A percentile compares a stretch with the other conserved stretches of the same genome.
phyloP scores from a whole-genome alignment of 2,888 invertebrate genomes.

The Epinotia brunnichana region DNA sequence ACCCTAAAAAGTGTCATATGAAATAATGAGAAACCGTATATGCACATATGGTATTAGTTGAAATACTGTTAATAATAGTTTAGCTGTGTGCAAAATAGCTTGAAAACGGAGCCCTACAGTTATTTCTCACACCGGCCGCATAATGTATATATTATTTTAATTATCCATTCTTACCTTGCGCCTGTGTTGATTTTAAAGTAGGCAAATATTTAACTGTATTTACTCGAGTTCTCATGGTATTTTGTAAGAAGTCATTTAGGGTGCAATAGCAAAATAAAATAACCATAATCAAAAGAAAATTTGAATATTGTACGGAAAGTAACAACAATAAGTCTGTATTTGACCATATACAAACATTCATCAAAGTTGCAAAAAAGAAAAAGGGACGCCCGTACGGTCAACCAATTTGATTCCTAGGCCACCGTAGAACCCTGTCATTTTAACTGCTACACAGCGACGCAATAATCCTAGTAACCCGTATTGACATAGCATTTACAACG shows the following conservation, averaged over 20 bases:
- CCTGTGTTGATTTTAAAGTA: slow-evolving; percentile 25
- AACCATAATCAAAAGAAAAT: neutral
- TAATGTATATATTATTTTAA: slow-evolving; percentile 38
- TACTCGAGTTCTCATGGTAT: slow-evolving; percentile 11
- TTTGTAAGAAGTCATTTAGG: slow-evolving; percentile 24
- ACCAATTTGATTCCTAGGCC: too few relatives aligned
- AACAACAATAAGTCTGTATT: neutral
- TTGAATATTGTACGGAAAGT: neutral
- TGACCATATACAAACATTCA: too few relatives aligned
- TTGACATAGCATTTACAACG: too few relatives aligned
- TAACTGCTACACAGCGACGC: too few relatives aligned
- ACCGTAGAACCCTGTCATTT: too few relatives aligned
- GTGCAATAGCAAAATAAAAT: neutral
- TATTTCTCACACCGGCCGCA: slow-evolving; percentile 42
- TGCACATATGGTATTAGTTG: too few relatives aligned
- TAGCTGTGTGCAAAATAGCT: slow-evolving; percentile 13
- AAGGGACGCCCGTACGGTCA: too few relatives aligned
- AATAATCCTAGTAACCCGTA: too few relatives aligned
- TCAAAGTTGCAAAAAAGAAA: too few relatives aligned
- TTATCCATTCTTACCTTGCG: slow-evolving; percentile 31
- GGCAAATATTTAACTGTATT: slow-evolving; percentile 30
- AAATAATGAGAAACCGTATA: too few relatives aligned
- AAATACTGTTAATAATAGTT: neutral
- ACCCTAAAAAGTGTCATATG: too few relatives aligned
- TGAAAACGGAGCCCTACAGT: slow-evolving; percentile 34